Percentiles rank a stretch among this genome's conserved stretches.
Conservation (phyloP, 2,888 invertebrate genomes). For the Baronia brevicornis region DNA sequence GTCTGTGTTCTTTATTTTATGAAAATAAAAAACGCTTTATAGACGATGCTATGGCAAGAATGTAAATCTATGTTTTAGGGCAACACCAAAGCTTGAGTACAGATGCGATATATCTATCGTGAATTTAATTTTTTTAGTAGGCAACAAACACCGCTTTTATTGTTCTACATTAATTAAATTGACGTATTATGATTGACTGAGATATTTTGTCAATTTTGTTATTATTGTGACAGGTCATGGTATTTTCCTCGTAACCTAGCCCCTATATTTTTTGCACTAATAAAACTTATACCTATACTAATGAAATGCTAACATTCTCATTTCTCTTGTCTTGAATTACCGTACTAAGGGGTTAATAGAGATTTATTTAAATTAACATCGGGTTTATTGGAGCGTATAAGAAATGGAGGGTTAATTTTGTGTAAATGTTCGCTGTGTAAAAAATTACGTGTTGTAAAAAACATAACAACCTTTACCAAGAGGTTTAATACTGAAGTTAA, state of each 20-base stretch:
- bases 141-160: slow-evolving; percentile 15
- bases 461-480: too few relatives aligned
- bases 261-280: slow-evolving; percentile 23
- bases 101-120: slow-evolving; percentile 7
- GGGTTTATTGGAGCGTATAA: neutral
- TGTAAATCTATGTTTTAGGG: slow-evolving; percentile 13
- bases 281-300: slow-evolving; percentile 29
- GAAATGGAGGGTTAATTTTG: too few relatives aligned
- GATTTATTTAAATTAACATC: slow-evolving; percentile 15
- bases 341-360: slow-evolving; percentile 21
- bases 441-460: too few relatives aligned
- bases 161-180: slow-evolving; percentile 10
- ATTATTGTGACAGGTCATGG: slow-evolving; percentile 25
- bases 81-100: slow-evolving; percentile 11
- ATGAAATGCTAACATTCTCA: slow-evolving; percentile 36
- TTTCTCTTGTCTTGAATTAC: slow-evolving; percentile 41
- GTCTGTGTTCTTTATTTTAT: slow-evolving; percentile 14
- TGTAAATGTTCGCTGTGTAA: too few relatives aligned
- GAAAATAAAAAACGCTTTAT: slow-evolving; percentile 7
- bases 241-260: slow-evolving; percentile 23
- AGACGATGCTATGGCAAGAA: slow-evolving; percentile 13
- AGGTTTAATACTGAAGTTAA: too few relatives aligned
- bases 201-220: slow-evolving; percentile 15
- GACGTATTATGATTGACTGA: slow-evolving; percentile 17
- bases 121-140: slow-evolving; percentile 11